A percentile compares a stretch with the other conserved stretches of the same genome.
Conservation (phyloP, 2,888 invertebrate species). For the Tenthredo notha region DNA sequence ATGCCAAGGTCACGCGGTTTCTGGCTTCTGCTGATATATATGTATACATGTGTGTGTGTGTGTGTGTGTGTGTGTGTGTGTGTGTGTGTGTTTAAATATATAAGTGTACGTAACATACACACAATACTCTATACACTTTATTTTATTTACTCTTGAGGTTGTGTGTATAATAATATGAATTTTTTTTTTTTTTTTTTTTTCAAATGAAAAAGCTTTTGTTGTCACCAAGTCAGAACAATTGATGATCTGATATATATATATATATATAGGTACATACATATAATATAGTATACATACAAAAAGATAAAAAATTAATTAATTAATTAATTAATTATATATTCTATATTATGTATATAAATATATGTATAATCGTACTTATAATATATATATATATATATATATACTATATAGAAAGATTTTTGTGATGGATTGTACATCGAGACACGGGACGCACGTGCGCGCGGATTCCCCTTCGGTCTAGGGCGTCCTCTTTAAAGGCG, state of each 20-base stretch:
- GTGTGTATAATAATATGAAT: background rate
- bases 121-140: background rate
- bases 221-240: too few species aligned
- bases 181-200: too few species aligned
- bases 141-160: background rate
- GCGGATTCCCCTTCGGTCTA: constrained; percentile 36
- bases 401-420: background rate
- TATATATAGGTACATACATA: too few species aligned
- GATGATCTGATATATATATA: too few species aligned
- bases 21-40: constrained; percentile 2
- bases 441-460: constrained; percentile 43
- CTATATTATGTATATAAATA: too few species aligned
- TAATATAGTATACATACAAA: too few species aligned
- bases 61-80: too few species aligned
- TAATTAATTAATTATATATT: too few species aligned
- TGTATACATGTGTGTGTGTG: background rate
- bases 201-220: too few species aligned
- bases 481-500: constrained; percentile 45
- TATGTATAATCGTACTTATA: too few species aligned
- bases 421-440: constrained; percentile 10
- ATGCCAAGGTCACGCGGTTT: constrained; percentile 25
- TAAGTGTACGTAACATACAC: background rate
- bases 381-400: background rate
- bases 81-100: background rate
- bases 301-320: too few species aligned